Base-by-base conservation (phyloP, 2,113 vertebrate genomes). In the Ochotona princeps region DNA sequence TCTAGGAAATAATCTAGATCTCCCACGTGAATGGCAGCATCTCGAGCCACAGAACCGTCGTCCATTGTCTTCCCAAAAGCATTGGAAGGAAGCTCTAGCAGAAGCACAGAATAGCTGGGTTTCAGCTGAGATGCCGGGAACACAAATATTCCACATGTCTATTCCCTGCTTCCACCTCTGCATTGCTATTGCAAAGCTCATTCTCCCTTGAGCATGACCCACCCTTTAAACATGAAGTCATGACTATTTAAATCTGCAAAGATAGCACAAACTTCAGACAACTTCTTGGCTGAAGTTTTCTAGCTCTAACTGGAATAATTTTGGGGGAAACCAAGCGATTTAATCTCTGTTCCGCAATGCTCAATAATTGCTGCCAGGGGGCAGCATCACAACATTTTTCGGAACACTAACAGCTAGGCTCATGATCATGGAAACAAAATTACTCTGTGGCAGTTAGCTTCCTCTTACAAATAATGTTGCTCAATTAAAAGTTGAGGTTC, bases 321-420 rank as follows among this genome's bases (percentile, higher is more conserved):
- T 57, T 6, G 17, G 35, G 47, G 12, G 30, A 75, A 51, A 26
- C 18, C 72, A 3, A 10, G 25, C 4, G 15, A 32, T 2, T 5
- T 25, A 38, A 35, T 21, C 5, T 91, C 30, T 21, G 11, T 23
- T n/a, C 67, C 91, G 87, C 81, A 94, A 7, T 90, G 70, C 1
- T 54, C 32, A 11, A 7, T 17, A 8, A 20, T 0, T 10, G 30
- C 90, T 96, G 82, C 65, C 65, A 95, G 96, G 66, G 54, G 94
- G 95, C 32, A 86, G 79, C 65, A 83, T 23, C 82, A 25, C 74
- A 47, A 35, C 82, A 49, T 51, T 54, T 90, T 94, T 72, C 23
- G 79, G 82, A 32, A 10, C 30, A 20, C 3, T 0, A 3, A 44
- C n/a, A 30, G 28, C 35, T 32, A 15, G 23, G 44, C 13, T 66